Evolutionary conservation across 2,797 vertebrate species (phyloP).

Genomic region (Eulemur mongoz): DNA sequence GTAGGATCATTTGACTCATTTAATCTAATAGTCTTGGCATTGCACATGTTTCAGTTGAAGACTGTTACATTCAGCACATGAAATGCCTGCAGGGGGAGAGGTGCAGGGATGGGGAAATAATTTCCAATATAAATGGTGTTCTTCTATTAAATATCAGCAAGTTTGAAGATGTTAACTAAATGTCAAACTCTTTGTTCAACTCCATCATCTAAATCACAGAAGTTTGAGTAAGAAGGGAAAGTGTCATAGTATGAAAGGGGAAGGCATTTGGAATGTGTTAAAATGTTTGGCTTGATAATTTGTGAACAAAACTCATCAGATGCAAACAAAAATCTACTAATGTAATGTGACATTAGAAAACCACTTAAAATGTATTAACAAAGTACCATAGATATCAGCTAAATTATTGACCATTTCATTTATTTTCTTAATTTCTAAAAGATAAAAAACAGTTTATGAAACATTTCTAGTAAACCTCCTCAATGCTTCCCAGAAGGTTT

Average conservation of each 20-base stretch:
- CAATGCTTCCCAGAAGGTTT: background rate
- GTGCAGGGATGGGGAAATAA: no score
- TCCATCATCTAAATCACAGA: background rate
- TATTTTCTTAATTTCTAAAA: background rate
- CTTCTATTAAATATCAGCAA: background rate
- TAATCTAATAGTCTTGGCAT: background rate
- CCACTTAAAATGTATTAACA: background rate
- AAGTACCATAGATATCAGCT: background rate
- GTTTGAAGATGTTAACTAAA: background rate
- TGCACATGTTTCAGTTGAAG: background rate
- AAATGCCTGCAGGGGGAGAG: background rate
- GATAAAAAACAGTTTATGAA: background rate
- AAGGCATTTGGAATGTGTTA: background rate
- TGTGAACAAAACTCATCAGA: background rate
- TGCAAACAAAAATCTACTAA: background rate
- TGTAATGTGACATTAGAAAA: background rate
- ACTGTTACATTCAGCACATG: background rate
- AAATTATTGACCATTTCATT: background rate
- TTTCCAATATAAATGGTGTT: background rate
- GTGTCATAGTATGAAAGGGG: background rate
- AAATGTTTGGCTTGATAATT: background rate
- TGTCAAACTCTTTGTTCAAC: background rate
- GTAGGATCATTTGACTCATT: background rate
- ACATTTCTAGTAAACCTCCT: background rate
- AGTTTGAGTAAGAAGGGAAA: background rate